Percentiles rank a stretch among this genome's conserved stretches.
Conservation (phyloP, 2,797 vertebrate species). For the Urophycis tenuis region DNA sequence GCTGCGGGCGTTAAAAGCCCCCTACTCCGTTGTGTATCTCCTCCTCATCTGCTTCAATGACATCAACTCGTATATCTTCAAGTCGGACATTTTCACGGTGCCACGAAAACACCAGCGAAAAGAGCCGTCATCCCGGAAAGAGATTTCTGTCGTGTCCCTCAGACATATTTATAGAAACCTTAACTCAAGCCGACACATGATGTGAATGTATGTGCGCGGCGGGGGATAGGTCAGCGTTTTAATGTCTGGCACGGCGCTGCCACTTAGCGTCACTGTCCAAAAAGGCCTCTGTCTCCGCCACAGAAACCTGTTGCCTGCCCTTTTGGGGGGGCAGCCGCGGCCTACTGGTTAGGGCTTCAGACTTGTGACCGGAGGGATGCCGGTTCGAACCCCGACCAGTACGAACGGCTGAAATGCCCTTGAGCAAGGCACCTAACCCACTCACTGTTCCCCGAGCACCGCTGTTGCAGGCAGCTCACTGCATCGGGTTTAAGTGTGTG, state of each 20-base stretch:
- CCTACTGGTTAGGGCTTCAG: too few relatives aligned
- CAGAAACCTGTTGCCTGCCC: neutral
- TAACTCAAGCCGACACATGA: conserved; percentile 13
- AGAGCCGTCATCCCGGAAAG: neutral
- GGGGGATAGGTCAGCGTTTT: conserved; percentile 4
- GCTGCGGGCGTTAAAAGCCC: conserved; percentile 23
- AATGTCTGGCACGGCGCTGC: conserved; percentile 10
- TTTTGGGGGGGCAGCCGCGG: too few relatives aligned
- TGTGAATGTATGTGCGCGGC: conserved; percentile 7
- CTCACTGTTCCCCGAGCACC: too few relatives aligned
- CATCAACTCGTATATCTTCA: conserved; percentile 27
- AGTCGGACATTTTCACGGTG: neutral
- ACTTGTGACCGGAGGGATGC: too few relatives aligned
- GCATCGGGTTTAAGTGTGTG: too few relatives aligned
- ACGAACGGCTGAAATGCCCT: too few relatives aligned
- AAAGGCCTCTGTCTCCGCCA: conserved; percentile 3
- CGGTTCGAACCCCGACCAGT: too few relatives aligned
- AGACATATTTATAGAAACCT: neutral
- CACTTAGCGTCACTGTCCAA: conserved; percentile 10
- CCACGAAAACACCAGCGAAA: neutral
- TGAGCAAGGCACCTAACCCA: too few relatives aligned
- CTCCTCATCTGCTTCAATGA: conserved; percentile 29
- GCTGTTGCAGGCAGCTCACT: too few relatives aligned
- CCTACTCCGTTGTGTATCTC: conserved; percentile 38
- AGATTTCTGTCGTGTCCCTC: neutral